Percentiles rank a stretch among this genome's conserved stretches.
These are phyloP conservation scores for Chelon auratus DNA, from an alignment of 2,797 vertebrate species.

Conservation along the genomic window DNA sequence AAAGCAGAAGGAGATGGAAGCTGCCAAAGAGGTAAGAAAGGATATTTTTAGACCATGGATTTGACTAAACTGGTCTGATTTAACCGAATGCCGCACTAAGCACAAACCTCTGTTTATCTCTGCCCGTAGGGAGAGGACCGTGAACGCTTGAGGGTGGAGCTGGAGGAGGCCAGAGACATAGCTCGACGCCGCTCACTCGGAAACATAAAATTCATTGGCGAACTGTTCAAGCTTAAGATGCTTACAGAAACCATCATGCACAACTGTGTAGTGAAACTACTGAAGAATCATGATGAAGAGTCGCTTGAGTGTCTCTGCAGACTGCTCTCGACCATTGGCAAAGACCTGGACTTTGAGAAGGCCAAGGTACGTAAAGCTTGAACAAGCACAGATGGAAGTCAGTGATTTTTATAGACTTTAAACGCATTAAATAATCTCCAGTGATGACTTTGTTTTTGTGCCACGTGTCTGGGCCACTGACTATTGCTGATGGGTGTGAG, in stretches of 20 bases:
- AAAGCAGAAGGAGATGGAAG: slow-evolving; percentile 97
- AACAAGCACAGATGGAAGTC: not conserved
- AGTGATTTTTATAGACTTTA: not conserved
- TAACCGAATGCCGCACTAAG: not conserved
- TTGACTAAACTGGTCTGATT: not conserved
- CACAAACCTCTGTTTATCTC: not conserved
- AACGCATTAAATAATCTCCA: not conserved
- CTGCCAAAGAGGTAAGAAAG: slow-evolving; percentile 86
- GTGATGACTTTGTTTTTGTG: slow-evolving; percentile 47
- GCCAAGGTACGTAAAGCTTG: slow-evolving; percentile 86
- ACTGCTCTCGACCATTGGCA: slow-evolving; percentile 96
- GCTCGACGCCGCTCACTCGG: slow-evolving; percentile 94
- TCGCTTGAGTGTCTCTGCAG: slow-evolving; percentile 98
- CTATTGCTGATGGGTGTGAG: slow-evolving; percentile 50
- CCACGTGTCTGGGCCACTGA: slow-evolving; percentile 62
- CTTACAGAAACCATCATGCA: slow-evolving; percentile 99
- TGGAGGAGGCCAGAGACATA: slow-evolving; percentile 90
- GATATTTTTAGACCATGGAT: not conserved
- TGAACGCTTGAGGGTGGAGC: slow-evolving; percentile 90
- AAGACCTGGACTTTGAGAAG: slow-evolving; percentile 97
- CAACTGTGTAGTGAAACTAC: slow-evolving; percentile 96
- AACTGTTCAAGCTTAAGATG: slow-evolving; percentile 99
- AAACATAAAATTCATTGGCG: slow-evolving; percentile 98
- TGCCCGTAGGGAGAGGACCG: slow-evolving; percentile 88
- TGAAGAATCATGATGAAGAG: slow-evolving; percentile 98